Percentiles rank a stretch among this genome's conserved stretches.
phyloP scores from a whole-genome alignment of 2,113 vertebrate genomes.

The Amphiprion percula region DNA sequence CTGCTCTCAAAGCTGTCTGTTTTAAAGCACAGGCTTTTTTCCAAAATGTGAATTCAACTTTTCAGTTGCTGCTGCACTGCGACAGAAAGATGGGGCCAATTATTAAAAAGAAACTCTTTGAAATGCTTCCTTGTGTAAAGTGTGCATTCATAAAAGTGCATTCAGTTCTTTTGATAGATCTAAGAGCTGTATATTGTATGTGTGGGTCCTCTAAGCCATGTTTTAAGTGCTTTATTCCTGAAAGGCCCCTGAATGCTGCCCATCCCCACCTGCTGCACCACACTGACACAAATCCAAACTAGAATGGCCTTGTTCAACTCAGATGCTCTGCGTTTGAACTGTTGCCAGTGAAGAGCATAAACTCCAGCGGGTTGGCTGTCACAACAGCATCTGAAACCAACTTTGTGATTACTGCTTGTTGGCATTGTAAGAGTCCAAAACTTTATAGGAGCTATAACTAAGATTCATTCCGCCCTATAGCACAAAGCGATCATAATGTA shows the following conservation, averaged over 20 bases:
- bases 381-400: constrained; percentile 45
- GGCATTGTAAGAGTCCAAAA: constrained; percentile 30
- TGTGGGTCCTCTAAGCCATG: not conserved
- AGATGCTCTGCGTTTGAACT: constrained; percentile 15
- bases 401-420: constrained; percentile 46
- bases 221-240: constrained; percentile 11
- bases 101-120: not conserved
- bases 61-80: constrained; percentile 18
- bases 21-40: constrained; percentile 16
- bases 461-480: constrained; percentile 27
- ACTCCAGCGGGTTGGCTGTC: constrained; percentile 31
- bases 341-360: constrained; percentile 38
- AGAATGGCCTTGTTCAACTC: constrained; percentile 26
- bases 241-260: constrained; percentile 11
- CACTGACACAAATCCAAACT: constrained; percentile 31
- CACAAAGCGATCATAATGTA: constrained; percentile 47
- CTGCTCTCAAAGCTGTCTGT: constrained; percentile 35
- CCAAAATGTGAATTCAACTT: constrained; percentile 29
- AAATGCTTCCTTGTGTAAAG: constrained; percentile 35
- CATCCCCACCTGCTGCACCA: not conserved
- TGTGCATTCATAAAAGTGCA: constrained; percentile 13
- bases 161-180: constrained; percentile 31
- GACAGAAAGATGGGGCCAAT: constrained; percentile 4
- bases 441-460: constrained; percentile 48
- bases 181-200: constrained; percentile 11